These are phyloP conservation scores for Corythornis vintsioides DNA, from an alignment of 2,113 vertebrate genomes.

Conservation along the genomic window DNA sequence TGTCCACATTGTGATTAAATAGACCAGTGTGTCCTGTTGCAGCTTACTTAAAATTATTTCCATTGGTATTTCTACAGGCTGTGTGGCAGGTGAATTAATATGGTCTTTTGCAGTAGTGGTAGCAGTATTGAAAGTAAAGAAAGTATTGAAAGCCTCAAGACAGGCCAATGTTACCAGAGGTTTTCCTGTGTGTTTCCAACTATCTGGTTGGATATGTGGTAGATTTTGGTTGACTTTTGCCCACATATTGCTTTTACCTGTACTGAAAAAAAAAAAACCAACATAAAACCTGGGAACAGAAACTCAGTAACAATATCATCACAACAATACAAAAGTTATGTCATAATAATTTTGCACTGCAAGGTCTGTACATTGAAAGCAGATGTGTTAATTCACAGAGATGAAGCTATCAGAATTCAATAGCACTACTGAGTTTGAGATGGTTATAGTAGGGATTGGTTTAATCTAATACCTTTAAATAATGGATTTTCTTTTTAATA, in stretches of 20 bases:
- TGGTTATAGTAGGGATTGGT: not conserved
- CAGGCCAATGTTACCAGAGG: not conserved
- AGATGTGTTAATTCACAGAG: not conserved
- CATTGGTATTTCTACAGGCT: not conserved
- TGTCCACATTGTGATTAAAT: not conserved
- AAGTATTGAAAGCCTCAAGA: too few species aligned
- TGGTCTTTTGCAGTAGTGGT: not conserved
- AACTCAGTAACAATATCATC: not conserved
- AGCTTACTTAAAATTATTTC: not conserved
- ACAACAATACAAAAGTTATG: not conserved
- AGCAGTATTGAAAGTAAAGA: not conserved
- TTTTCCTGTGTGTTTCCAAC: not conserved
- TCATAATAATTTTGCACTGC: not conserved
- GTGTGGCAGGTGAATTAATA: not conserved
- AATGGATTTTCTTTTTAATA: not conserved
- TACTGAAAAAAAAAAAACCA: not conserved
- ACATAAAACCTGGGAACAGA: not conserved
- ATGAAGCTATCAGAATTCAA: not conserved
- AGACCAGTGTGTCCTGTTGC: not conserved
- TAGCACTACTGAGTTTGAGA: not conserved
- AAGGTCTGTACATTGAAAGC: not conserved
- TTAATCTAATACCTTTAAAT: slow-evolving; percentile 17
- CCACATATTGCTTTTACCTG: rapidly evolving
- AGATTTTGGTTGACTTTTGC: not conserved
- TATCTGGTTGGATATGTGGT: not conserved